Conservation (phyloP, 2,888 invertebrate species). For the Dynastes grantii region DNA sequence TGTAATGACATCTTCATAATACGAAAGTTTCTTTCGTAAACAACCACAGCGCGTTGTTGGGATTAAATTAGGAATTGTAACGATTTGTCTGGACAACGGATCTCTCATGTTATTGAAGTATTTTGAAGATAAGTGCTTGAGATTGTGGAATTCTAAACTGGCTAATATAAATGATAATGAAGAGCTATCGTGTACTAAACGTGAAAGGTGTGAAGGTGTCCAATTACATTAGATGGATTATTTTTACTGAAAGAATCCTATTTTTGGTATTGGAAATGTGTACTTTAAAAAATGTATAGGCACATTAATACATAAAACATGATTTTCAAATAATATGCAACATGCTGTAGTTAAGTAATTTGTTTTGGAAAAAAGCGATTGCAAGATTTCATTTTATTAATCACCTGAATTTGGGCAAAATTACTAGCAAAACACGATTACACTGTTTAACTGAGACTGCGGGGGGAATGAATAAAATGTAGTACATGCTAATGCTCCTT, state of each 20-base stretch:
- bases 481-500: too few relatives aligned
- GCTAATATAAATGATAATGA: not conserved
- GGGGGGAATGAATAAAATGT: too few relatives aligned
- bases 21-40: not conserved
- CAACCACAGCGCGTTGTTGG: not conserved
- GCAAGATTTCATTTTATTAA: too few relatives aligned
- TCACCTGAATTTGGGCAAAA: too few relatives aligned
- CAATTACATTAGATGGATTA: not conserved
- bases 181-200: not conserved
- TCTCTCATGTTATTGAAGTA: not conserved
- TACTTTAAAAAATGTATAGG: too few relatives aligned
- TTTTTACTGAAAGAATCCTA: not conserved
- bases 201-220: not conserved
- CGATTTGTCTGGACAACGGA: constrained; percentile 1
- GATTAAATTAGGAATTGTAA: not conserved
- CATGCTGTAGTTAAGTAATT: too few relatives aligned
- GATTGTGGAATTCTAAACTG: not conserved
- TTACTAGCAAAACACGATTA: too few relatives aligned
- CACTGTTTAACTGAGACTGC: too few relatives aligned
- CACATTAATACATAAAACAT: too few relatives aligned
- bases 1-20: constrained; percentile 31
- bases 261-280: too few relatives aligned
- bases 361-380: too few relatives aligned
- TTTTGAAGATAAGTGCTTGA: not conserved
- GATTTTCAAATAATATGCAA: too few relatives aligned